Evolutionary conservation across 1,140 invertebrate species (phyloP).

Genomic region (Phenacoccus solenopsis): DNA sequence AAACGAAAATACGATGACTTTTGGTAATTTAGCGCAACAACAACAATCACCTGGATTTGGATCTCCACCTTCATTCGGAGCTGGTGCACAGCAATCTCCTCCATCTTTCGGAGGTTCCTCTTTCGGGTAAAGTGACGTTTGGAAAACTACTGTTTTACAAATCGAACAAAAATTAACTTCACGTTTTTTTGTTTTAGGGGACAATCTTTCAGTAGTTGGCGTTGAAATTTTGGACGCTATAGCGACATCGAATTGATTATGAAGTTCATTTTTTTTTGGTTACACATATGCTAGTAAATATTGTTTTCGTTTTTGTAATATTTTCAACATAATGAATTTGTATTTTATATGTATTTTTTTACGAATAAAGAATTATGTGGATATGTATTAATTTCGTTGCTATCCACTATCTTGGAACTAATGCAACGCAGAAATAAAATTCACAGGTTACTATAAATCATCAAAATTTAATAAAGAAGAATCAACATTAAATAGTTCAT

Average conservation of each 20-base stretch:
- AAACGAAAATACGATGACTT: constrained; percentile 40
- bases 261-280: not conserved
- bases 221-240: constrained; percentile 18
- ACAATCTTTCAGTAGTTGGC: constrained; percentile 24
- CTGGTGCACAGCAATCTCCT: not conserved
- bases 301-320: not conserved
- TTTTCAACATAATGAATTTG: not conserved
- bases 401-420: not conserved
- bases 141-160: not conserved
- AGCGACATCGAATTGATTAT: not conserved
- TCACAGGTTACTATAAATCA: not conserved
- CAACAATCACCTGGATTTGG: constrained; percentile 29
- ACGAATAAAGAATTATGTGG: not conserved
- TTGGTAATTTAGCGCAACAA: constrained; percentile 41
- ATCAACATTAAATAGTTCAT: not conserved
- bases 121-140: constrained; percentile 15
- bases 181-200: constrained; percentile 22
- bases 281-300: not conserved
- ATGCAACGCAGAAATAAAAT: not conserved
- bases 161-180: not conserved
- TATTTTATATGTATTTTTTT: not conserved
- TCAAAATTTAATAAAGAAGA: not conserved
- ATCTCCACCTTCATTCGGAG: constrained; percentile 8
- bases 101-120: constrained; percentile 17
- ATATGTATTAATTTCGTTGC: not conserved